Conservation (phyloP, 2,797 vertebrate species). For the Chaetophractus vellerosus region DNA sequence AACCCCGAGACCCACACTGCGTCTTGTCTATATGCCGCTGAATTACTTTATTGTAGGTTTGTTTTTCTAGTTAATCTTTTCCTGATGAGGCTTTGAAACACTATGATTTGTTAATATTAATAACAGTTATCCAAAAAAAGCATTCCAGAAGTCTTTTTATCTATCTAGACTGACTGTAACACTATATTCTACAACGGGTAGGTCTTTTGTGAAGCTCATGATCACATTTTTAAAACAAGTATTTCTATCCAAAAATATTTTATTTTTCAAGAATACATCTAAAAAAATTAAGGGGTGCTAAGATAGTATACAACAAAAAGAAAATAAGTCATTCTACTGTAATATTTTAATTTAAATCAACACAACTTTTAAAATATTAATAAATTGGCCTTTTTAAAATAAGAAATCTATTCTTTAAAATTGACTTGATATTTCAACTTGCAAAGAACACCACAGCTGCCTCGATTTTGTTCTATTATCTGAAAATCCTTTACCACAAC, state of each 20-base stretch:
- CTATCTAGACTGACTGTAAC: background rate
- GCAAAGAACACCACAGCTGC: constrained; percentile 45
- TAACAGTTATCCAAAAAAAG: constrained; percentile 16
- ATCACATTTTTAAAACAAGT: background rate
- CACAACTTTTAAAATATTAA: constrained; percentile 69
- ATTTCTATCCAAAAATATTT: constrained; percentile 60
- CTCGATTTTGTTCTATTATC: constrained; percentile 80
- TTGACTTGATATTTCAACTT: constrained; percentile 58
- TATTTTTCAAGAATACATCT: constrained; percentile 43
- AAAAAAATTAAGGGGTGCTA: background rate
- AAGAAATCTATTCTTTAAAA: constrained; percentile 71
- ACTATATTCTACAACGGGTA: background rate
- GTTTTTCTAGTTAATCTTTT: constrained; percentile 89
- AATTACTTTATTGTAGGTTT: constrained; percentile 89
- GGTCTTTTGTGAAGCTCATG: constrained; percentile 15
- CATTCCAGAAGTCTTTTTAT: background rate
- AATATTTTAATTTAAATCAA: constrained; percentile 73
- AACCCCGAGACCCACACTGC: constrained; percentile 87
- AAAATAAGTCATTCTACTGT: background rate
- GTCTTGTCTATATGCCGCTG: constrained; percentile 85
- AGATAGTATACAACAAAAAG: background rate
- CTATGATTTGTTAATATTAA: constrained; percentile 84
- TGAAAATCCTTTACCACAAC: constrained; percentile 83
- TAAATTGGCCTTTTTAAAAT: constrained; percentile 50
- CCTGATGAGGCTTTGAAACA: constrained; percentile 90